Base-by-base conservation (phyloP, 2,113 vertebrate genomes). In the Piaya cayana region DNA sequence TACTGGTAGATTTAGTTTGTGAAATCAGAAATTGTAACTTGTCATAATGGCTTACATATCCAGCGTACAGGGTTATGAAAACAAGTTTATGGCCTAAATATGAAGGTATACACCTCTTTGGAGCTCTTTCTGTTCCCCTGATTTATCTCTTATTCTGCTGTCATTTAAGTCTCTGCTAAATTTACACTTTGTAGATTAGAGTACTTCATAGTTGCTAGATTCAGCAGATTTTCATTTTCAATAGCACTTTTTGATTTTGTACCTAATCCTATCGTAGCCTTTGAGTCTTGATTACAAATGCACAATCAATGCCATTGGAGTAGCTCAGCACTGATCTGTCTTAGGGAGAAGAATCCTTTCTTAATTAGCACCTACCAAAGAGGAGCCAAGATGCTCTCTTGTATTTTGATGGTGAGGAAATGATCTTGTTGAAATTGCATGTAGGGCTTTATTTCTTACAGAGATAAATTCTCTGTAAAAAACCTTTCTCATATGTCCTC, bases 221-320 rank as follows among this genome's bases (percentile, higher is more conserved):
- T 85, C 65, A 93, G 43, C 62, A 77, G 69, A 50, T 71, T 78
- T 85, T 75, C 52, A 62, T 88, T 93, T 74, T 39, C 70, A 91
- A 30, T 23, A 82, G 14, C 30, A 68, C 11, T 76, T 92, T 65
- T 85, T 74, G 47, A 86, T 82, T 96, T 95, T 77, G 27, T 55
- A 36, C 67, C 43, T 93, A 93, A 90, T 92, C 82, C 89, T 88
- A 5, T 17, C 59, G 69, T 32, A 92, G 77, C 82, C 36, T 92
- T 92, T 82, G 87, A 82, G 82, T 68, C 77, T 89, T 77, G 80
- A 95, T 96, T 92, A 69, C 23, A 89, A 81, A 95, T 60, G 63
- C 70, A 82, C 72, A 87, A 72, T 93, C 70, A 7, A 88, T 92
- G 88, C 9, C 72, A 50, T 4, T 50, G 80, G 78, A 94, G 79